phyloP scores from a whole-genome alignment of 2,113 vertebrate species.

The Thamnophis sirtalis region DNA sequence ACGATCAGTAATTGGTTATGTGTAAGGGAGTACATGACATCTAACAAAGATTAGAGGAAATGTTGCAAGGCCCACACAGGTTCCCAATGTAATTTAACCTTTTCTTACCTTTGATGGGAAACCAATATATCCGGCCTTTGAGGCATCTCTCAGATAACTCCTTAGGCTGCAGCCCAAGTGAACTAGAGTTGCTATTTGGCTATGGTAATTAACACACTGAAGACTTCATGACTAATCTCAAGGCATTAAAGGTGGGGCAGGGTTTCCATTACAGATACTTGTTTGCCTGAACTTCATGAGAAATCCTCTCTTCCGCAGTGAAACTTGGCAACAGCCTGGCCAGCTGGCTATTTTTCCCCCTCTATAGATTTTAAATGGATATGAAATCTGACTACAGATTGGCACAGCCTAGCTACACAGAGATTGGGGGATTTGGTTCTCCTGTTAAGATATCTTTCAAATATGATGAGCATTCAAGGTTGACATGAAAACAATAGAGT shows the following conservation, averaged over 20 bases:
- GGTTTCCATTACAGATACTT: conserved; percentile 55
- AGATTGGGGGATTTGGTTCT: background rate
- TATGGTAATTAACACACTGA: conserved; percentile 55
- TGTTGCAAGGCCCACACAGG: fast-evolving
- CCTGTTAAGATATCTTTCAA: background rate
- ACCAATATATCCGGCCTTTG: conserved; percentile 26
- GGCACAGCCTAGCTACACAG: background rate
- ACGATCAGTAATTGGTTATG: background rate
- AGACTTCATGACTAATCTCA: conserved; percentile 62
- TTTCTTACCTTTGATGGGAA: conserved; percentile 16
- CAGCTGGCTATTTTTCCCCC: background rate
- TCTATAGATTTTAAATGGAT: background rate
- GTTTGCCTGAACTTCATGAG: conserved; percentile 41
- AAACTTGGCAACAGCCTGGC: conserved; percentile 25
- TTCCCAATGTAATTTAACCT: conserved; percentile 15
- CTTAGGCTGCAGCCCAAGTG: conserved; percentile 38
- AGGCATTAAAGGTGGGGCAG: conserved; percentile 61
- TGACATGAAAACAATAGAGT: background rate
- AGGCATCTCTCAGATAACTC: conserved; percentile 22
- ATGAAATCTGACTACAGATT: background rate
- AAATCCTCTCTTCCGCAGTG: conserved; percentile 50
- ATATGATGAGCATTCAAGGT: background rate
- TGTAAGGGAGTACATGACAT: fast-evolving
- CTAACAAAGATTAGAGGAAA: background rate
- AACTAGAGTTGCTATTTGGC: conserved; percentile 61